Conservation (phyloP, 2,888 invertebrate species). For the Notodonta dromedarius region DNA sequence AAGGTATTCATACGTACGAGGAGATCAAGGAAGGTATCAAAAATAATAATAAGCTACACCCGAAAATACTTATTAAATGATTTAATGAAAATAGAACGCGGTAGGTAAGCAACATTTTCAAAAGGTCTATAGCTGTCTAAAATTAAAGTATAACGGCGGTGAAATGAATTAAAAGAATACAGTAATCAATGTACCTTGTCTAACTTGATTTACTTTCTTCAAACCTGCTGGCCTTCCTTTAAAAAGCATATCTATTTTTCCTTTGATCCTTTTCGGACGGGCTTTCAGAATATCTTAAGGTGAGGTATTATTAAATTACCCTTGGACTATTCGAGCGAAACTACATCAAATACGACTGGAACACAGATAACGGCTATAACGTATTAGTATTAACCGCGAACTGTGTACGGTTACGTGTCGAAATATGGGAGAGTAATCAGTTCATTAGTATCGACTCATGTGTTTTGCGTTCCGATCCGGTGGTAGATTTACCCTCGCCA, state of each 20-base stretch:
- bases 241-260: constrained; percentile 17
- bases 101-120: background rate
- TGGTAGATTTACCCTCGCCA: too few relatives aligned
- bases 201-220: constrained; percentile 24
- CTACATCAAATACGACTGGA: constrained; percentile 4
- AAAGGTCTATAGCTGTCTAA: background rate
- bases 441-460: too few relatives aligned
- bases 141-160: background rate
- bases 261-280: constrained; percentile 17
- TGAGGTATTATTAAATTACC: constrained; percentile 25
- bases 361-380: background rate
- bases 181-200: constrained; percentile 21
- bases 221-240: constrained; percentile 20
- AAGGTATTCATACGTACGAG: too few relatives aligned
- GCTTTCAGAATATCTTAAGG: constrained; percentile 18
- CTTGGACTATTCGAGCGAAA: constrained; percentile 15
- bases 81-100: too few relatives aligned
- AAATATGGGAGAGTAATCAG: background rate
- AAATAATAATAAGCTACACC: too few relatives aligned
- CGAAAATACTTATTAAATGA: too few relatives aligned
- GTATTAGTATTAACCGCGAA: background rate
- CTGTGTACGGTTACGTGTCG: background rate
- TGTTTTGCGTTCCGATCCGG: too few relatives aligned
- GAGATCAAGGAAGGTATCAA: too few relatives aligned
- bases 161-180: constrained; percentile 11